phyloP scores from a whole-genome alignment of 2,797 vertebrate genomes.

The Adrianichthys oophorus region DNA sequence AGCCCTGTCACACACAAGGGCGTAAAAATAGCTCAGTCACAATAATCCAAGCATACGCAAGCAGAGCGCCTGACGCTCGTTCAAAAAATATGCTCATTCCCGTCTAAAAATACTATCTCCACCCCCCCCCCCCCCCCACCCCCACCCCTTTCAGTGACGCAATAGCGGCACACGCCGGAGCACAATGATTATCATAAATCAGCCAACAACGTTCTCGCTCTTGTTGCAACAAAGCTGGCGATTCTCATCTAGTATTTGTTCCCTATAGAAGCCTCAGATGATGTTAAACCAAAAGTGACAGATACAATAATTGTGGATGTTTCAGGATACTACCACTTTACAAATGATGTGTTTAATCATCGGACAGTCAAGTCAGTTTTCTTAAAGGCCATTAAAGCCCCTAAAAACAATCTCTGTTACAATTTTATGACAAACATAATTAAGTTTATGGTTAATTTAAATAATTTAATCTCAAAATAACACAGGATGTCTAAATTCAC shows the following conservation, averaged over 20 bases:
- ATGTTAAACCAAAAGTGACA: too few relatives aligned
- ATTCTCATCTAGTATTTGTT: too few relatives aligned
- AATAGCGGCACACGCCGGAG: constrained; percentile 59
- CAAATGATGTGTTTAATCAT: too few relatives aligned
- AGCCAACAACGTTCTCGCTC: constrained; percentile 37
- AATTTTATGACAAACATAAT: too few relatives aligned
- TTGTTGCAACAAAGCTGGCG: constrained; percentile 18
- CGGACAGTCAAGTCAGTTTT: too few relatives aligned
- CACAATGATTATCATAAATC: constrained; percentile 47
- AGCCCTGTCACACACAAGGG: constrained; percentile 46
- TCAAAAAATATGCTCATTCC: constrained; percentile 74
- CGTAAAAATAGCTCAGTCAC: constrained; percentile 74
- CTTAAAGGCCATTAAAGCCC: too few relatives aligned
- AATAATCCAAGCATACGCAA: constrained; percentile 77
- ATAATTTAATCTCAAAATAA: too few relatives aligned
- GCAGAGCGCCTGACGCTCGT: constrained; percentile 69
- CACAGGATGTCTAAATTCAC: constrained; percentile 1
- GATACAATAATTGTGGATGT: too few relatives aligned
- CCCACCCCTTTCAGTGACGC: constrained; percentile 56
- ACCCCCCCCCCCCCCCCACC: constrained; percentile 48
- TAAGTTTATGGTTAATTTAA: too few relatives aligned
- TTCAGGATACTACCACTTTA: too few relatives aligned
- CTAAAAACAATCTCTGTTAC: too few relatives aligned
- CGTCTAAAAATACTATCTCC: constrained; percentile 71
- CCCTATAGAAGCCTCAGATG: too few relatives aligned